Percentiles rank a stretch among this genome's conserved stretches.
Evolutionary conservation across 2,113 vertebrate species (phyloP).

Genomic region (Cryptomyrus ogoouensis): DNA sequence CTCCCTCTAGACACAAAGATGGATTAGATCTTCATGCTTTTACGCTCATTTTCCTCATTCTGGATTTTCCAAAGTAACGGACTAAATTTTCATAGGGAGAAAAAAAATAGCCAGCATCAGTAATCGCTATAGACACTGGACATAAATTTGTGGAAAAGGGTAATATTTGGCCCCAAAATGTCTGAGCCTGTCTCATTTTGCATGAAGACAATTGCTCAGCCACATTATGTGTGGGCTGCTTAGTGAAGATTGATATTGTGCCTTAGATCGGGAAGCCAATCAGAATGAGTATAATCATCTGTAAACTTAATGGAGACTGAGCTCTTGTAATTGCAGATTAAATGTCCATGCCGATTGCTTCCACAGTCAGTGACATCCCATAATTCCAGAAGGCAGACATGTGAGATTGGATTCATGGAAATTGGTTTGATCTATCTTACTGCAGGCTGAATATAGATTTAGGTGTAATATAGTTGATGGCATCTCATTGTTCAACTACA

Average conservation of each 20-base stretch:
- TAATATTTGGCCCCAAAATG: neutral
- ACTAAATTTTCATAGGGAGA: neutral
- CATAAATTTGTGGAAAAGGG: neutral
- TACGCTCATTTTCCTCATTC: neutral
- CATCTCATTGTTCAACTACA: neutral
- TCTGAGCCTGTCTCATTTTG: neutral
- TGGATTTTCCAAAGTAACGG: neutral
- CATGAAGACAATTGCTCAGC: neutral
- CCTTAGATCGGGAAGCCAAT: neutral
- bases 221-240: neutral
- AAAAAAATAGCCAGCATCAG: neutral
- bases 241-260: neutral
- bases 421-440: neutral
- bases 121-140: neutral
- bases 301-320: neutral
- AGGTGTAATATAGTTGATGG: neutral
- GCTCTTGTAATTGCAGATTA: conserved; percentile 7
- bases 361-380: neutral
- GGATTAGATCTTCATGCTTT: neutral
- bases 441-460: neutral
- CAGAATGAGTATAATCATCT: neutral
- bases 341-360: neutral
- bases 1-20: neutral
- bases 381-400: neutral
- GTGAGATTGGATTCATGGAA: neutral